These are phyloP conservation scores for Poecilia gillii DNA, from an alignment of 2,797 vertebrate genomes.

Conservation along the genomic window DNA sequence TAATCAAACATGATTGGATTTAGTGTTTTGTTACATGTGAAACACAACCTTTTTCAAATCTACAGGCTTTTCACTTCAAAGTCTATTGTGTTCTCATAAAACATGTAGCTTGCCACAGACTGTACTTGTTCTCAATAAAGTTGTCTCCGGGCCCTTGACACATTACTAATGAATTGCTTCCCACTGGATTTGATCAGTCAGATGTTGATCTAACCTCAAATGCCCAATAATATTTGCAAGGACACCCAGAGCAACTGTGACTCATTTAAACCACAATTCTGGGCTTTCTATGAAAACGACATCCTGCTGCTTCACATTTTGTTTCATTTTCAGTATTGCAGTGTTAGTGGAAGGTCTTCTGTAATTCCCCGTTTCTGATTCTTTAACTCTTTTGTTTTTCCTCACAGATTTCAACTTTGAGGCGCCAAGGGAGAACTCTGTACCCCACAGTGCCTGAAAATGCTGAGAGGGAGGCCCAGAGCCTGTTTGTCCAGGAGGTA, in stretches of 20 bases:
- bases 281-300: slow-evolving; percentile 4
- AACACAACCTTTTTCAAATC: neutral
- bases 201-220: slow-evolving; percentile 34
- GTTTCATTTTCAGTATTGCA: slow-evolving; percentile 36
- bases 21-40: neutral
- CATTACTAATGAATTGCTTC: slow-evolving; percentile 33
- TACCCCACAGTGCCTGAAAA: slow-evolving; percentile 90
- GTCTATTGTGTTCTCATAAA: slow-evolving; percentile 2
- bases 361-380: neutral
- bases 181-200: slow-evolving; percentile 35
- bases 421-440: slow-evolving; percentile 87
- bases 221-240: slow-evolving; percentile 58
- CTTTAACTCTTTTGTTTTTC: slow-evolving; percentile 39
- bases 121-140: slow-evolving; percentile 27
- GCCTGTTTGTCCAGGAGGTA: slow-evolving; percentile 97
- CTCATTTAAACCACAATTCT: slow-evolving; percentile 51
- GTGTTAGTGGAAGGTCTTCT: slow-evolving; percentile 2
- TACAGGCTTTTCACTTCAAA: neutral
- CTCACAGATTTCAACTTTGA: slow-evolving; percentile 87
- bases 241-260: slow-evolving; percentile 22
- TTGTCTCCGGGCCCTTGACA: slow-evolving; percentile 43
- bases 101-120: neutral
- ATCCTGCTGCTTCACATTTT: slow-evolving; percentile 25
- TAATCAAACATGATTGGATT: neutral
- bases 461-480: slow-evolving; percentile 91